These are phyloP conservation scores for Drosophila repletoides DNA, from an alignment of 1,140 invertebrate genomes.

Conservation along the genomic window DNA sequence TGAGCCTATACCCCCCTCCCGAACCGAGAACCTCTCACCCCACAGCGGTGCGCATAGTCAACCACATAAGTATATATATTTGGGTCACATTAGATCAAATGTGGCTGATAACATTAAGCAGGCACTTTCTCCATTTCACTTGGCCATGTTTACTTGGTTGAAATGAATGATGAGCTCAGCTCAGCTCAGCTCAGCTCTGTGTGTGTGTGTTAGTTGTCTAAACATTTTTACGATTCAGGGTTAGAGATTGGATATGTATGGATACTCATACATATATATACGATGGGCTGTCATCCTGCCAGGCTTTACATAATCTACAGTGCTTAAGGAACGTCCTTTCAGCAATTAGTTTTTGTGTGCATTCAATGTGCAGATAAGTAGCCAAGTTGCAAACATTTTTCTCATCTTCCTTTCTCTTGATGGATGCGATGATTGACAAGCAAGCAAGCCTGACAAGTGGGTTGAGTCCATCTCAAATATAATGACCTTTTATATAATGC, in stretches of 20 bases:
- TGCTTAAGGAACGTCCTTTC: conserved; percentile 63
- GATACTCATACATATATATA: too few relatives aligned
- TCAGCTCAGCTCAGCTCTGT: not conserved
- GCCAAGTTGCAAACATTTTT: conserved; percentile 46
- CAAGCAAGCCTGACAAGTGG: conserved; percentile 51
- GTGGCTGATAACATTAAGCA: conserved; percentile 61
- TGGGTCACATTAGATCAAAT: conserved; percentile 69
- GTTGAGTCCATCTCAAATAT: conserved; percentile 24
- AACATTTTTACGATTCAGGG: conserved; percentile 78
- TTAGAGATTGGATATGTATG: conserved; percentile 66
- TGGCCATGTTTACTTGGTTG: conserved; percentile 59
- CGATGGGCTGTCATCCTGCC: conserved; percentile 29
- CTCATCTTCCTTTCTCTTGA: conserved; percentile 7
- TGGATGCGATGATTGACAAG: conserved; percentile 70
- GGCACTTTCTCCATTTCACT: conserved; percentile 48
- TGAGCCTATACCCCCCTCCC: not conserved
- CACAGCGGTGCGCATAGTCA: not conserved
- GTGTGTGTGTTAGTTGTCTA: conserved; percentile 46
- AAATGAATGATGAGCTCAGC: conserved; percentile 68
- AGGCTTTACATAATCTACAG: conserved; percentile 66
- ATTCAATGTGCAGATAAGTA: conserved; percentile 64
- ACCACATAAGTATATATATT: conserved; percentile 32
- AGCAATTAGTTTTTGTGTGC: conserved; percentile 68
- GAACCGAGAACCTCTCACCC: not conserved
- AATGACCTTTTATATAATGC: conserved; percentile 40